Evolutionary conservation across 2,888 invertebrate genomes (phyloP).

Genomic region (Lithophane semibrunnea): DNA sequence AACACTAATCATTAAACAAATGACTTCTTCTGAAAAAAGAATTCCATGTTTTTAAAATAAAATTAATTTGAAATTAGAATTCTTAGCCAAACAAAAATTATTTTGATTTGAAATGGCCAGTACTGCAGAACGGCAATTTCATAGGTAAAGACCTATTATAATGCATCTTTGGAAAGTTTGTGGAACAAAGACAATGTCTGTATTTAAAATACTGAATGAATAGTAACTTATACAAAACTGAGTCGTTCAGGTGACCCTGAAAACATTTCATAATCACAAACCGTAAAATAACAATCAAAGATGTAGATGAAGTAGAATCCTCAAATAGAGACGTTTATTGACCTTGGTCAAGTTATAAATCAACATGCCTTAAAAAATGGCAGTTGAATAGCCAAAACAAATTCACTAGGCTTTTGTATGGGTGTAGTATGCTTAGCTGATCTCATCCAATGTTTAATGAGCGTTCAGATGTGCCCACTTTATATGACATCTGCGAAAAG

Average conservation of each 20-base stretch:
- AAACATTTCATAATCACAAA: conserved; percentile 6
- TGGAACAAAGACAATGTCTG: not conserved
- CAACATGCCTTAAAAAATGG: conserved; percentile 20
- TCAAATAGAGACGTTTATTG: conserved; percentile 12
- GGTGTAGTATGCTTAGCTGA: conserved; percentile 23
- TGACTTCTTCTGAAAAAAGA: no score
- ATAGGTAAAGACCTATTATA: no score
- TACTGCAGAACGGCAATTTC: no score
- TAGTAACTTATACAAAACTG: not conserved
- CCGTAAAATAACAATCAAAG: conserved; percentile 8
- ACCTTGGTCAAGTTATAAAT: conserved; percentile 30
- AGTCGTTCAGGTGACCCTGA: not conserved
- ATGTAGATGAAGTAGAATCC: not conserved
- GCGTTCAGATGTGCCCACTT: conserved; percentile 38
- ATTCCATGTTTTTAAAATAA: no score
- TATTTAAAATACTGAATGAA: not conserved
- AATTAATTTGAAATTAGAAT: no score
- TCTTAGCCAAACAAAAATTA: no score
- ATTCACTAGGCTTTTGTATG: conserved; percentile 21
- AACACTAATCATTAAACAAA: no score
- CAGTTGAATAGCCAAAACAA: conserved; percentile 5
- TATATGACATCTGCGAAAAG: conserved; percentile 12
- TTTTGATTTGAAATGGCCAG: no score
- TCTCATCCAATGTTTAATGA: conserved; percentile 47
- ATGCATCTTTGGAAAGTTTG: not conserved